Percentiles rank a stretch among this genome's conserved stretches.
Conservation (phyloP, 2,113 vertebrate species). For the Cygnus buccinator region DNA sequence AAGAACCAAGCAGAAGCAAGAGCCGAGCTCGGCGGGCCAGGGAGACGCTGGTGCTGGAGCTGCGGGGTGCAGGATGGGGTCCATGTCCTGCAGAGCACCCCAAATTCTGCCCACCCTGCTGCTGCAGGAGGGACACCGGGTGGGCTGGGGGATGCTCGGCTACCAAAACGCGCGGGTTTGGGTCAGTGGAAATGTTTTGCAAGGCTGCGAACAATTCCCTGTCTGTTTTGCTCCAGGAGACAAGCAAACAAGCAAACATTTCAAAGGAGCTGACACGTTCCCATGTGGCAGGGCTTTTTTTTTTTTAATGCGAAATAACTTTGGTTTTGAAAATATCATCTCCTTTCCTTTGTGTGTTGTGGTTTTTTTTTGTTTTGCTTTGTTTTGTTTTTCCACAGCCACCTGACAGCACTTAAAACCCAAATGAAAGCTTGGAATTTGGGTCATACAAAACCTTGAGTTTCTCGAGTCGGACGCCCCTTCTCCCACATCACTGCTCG, state of each 20-base stretch:
- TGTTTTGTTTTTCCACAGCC: not conserved
- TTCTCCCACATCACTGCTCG: not conserved
- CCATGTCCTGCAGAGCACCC: not conserved
- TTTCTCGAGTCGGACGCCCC: not conserved
- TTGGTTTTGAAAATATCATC: not conserved
- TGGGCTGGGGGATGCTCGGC: accelerated
- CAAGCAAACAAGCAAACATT: not conserved
- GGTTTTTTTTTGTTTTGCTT: no score
- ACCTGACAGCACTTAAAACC: not conserved
- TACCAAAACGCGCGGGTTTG: not conserved
- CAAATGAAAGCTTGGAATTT: not conserved
- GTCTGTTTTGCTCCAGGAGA: not conserved
- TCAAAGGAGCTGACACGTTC: not conserved
- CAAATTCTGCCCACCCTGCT: accelerated
- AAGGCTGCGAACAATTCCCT: not conserved
- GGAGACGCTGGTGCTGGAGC: no score
- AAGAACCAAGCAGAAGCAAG: not conserved
- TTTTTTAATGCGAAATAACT: not conserved
- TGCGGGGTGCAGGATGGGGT: not conserved
- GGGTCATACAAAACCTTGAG: not conserved
- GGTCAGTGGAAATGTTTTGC: not conserved
- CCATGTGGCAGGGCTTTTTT: not conserved
- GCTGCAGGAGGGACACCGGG: not conserved
- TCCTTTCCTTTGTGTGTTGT: not conserved
- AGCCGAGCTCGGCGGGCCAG: not conserved